phyloP scores from a whole-genome alignment of 2,888 invertebrate species.

The Drosophila anomalata region DNA sequence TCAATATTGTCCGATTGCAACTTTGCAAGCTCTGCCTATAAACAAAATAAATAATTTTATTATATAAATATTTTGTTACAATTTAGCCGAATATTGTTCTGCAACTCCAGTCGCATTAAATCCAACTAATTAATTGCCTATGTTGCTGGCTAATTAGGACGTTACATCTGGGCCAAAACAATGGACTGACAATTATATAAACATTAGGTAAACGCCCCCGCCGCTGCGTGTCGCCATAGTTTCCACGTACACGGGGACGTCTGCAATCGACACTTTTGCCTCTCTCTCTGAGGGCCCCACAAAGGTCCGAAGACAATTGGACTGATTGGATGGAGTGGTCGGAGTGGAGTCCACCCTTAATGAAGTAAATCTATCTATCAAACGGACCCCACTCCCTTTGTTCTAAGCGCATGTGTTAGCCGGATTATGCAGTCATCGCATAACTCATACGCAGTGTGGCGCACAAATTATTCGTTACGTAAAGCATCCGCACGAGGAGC shows the following conservation, averaged over 20 bases:
- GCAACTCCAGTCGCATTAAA: conserved; percentile 6
- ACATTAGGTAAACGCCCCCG: conserved; percentile 47
- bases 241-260: conserved; percentile 7
- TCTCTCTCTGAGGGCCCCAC: conserved; percentile 18
- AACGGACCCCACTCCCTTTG: conserved; percentile 4
- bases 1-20: neutral
- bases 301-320: conserved; percentile 67
- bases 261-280: conserved; percentile 68
- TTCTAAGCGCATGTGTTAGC: conserved; percentile 16
- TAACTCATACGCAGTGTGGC: conserved; percentile 50
- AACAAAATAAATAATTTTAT: neutral
- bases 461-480: conserved; percentile 36
- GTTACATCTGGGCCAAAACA: conserved; percentile 61
- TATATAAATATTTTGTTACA: neutral
- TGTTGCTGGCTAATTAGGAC: conserved; percentile 57
- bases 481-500: conserved; percentile 30
- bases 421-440: conserved; percentile 59
- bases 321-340: conserved; percentile 50
- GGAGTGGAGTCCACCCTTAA: conserved; percentile 31
- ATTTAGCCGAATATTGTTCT: neutral
- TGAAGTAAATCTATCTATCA: conserved; percentile 31
- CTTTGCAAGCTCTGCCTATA: too few species aligned
- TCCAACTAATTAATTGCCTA: conserved; percentile 57
- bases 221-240: conserved; percentile 6
- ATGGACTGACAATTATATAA: conserved; percentile 66